A percentile compares a stretch with the other conserved stretches of the same genome.
Conservation (phyloP, 2,113 vertebrate species). For the Tinamus guttatus region DNA sequence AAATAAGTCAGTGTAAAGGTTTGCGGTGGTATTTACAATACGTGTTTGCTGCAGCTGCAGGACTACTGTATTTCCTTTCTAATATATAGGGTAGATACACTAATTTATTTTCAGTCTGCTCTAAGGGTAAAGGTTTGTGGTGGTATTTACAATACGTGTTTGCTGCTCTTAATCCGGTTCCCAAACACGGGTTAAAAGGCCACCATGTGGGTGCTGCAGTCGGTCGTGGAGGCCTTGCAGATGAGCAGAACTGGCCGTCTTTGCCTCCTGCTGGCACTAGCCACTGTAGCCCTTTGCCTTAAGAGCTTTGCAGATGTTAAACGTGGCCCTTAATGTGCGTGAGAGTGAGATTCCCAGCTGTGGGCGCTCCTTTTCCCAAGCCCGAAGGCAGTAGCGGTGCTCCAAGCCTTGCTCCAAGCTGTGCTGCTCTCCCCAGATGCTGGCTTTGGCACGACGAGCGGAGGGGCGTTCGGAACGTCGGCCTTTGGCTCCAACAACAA, state of each 20-base stretch:
- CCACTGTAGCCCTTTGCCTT: not conserved
- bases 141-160: not conserved
- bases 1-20: no score
- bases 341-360: not conserved
- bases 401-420: rapidly evolving
- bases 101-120: no score
- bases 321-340: rapidly evolving
- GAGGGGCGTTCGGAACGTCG: constrained; percentile 90
- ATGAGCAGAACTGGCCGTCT: no score
- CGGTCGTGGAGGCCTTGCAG: not conserved
- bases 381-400: rapidly evolving
- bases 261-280: rapidly evolving
- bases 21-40: no score
- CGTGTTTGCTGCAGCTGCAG: no score
- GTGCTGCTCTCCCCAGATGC: constrained; percentile 77
- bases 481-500: constrained; percentile 90
- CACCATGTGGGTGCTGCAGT: rapidly evolving
- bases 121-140: no score
- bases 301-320: not conserved
- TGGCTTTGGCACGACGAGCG: constrained; percentile 85
- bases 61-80: no score
- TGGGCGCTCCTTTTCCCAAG: not conserved
- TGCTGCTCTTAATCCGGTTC: not conserved
- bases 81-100: no score
- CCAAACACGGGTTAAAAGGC: not conserved